These are phyloP conservation scores for Apogon talboti DNA, from an alignment of 2,797 vertebrate species.

Conservation along the genomic window DNA sequence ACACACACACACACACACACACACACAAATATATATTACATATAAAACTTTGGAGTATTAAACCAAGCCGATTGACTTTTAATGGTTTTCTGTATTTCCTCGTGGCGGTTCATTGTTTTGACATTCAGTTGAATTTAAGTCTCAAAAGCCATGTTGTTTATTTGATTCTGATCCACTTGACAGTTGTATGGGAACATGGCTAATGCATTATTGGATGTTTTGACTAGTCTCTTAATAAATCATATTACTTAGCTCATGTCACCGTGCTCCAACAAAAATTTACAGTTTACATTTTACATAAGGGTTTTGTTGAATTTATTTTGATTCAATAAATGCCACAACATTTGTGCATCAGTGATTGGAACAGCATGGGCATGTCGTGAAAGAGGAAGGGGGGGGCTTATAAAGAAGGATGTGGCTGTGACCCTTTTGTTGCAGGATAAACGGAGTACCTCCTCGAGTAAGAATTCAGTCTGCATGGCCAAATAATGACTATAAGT, in stretches of 20 bases:
- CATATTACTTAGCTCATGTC: background rate
- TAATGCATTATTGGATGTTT: slow-evolving; percentile 9
- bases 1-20: too few species aligned
- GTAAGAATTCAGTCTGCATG: slow-evolving; percentile 1
- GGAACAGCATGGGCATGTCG: slow-evolving; percentile 16
- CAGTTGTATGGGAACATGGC: too few species aligned
- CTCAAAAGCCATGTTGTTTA: background rate
- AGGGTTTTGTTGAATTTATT: background rate
- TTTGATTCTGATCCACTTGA: too few species aligned
- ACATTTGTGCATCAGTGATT: background rate
- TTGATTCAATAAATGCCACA: too few species aligned
- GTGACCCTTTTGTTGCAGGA: background rate
- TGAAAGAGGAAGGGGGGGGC: background rate
- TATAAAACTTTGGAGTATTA: too few species aligned
- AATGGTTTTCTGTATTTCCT: background rate
- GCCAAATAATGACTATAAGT: background rate
- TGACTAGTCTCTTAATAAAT: background rate
- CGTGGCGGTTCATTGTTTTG: background rate
- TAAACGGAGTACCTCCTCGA: background rate
- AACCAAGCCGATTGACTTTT: too few species aligned
- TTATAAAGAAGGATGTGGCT: slow-evolving; percentile 4
- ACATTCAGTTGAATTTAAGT: background rate
- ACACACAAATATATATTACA: too few species aligned
- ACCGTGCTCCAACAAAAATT: too few species aligned
- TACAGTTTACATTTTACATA: background rate